Percentiles rank a stretch among this genome's conserved stretches.
Evolutionary conservation across 2,888 invertebrate genomes (phyloP).

Genomic region (Stenoptilia bipunctidactyla): DNA sequence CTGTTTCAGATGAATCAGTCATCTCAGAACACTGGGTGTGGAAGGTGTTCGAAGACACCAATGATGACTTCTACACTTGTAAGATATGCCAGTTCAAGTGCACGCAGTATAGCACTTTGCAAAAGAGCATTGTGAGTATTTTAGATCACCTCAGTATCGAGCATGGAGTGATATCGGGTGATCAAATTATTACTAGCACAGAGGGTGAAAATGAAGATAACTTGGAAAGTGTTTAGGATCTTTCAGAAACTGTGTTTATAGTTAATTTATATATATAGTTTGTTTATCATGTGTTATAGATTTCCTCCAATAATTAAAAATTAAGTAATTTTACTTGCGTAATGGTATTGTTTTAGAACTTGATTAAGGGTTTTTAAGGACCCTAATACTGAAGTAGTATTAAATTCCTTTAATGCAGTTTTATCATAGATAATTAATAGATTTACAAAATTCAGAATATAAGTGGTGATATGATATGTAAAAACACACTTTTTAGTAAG

Average conservation of each 20-base stretch:
- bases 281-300: too few species aligned
- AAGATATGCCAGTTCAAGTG: constrained; percentile 52
- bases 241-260: background rate
- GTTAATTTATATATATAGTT: background rate
- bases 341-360: too few species aligned
- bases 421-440: too few species aligned
- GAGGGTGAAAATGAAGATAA: constrained; percentile 23
- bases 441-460: too few species aligned
- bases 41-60: constrained; percentile 48
- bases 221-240: constrained; percentile 1
- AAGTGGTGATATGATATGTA: too few species aligned
- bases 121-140: constrained; percentile 32
- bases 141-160: constrained; percentile 40
- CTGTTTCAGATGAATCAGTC: constrained; percentile 27
- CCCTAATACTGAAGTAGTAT: too few species aligned
- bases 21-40: constrained; percentile 41
- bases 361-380: too few species aligned
- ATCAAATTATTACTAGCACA: constrained; percentile 49
- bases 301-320: too few species aligned
- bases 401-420: too few species aligned
- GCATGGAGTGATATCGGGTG: constrained; percentile 53
- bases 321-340: too few species aligned
- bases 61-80: constrained; percentile 40
- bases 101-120: constrained; percentile 27
- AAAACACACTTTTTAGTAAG: too few species aligned